Conservation (phyloP, 2,888 invertebrate species). For the Cataglyphis albicans region DNA sequence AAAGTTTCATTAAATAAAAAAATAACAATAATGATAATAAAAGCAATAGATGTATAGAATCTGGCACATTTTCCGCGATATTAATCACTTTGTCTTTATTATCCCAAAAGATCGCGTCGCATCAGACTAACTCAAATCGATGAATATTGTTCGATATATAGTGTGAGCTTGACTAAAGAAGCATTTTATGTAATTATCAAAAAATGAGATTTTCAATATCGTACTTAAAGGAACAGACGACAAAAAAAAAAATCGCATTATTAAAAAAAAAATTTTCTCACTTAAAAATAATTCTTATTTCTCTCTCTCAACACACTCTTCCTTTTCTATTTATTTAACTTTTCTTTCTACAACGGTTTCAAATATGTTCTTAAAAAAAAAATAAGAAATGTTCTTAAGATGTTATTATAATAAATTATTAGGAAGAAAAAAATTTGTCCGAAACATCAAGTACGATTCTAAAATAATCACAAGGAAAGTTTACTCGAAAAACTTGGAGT, state of each 20-base stretch:
- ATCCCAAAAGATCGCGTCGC: slow-evolving; percentile 26
- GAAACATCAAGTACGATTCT: neutral
- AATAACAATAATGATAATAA: neutral
- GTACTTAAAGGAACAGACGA: neutral
- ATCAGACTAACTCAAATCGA: slow-evolving; percentile 37
- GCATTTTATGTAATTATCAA: slow-evolving; percentile 21
- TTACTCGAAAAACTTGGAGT: neutral
- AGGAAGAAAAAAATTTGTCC: neutral
- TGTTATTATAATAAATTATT: neutral
- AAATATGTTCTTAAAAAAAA: neutral
- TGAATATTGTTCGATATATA: neutral
- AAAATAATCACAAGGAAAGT: slow-evolving; percentile 2
- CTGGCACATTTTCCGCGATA: neutral
- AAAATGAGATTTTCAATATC: neutral
- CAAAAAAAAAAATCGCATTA: neutral
- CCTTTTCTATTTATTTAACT: neutral
- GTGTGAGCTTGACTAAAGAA: slow-evolving; percentile 13
- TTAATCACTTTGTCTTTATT: slow-evolving; percentile 34
- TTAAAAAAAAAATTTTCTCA: neutral
- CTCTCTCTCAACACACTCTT: neutral
- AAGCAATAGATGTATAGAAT: neutral
- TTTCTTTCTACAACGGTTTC: neutral
- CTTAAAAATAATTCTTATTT: neutral
- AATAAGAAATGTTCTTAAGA: neutral
- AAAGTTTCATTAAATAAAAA: neutral